Base-by-base conservation (phyloP, 1,140 invertebrate species). In the Caenorhabditis inopinata region DNA sequence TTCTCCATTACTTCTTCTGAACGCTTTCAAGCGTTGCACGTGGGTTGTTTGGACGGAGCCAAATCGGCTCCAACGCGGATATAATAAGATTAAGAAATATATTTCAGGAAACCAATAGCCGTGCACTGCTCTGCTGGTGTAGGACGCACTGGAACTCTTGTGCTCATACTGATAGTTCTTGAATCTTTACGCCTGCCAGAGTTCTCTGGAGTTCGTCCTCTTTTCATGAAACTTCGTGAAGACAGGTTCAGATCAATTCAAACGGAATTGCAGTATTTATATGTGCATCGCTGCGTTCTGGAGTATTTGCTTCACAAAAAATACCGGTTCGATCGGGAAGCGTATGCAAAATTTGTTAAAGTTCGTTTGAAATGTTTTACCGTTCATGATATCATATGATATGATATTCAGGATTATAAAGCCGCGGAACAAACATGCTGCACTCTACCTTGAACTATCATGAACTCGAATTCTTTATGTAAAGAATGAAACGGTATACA, bases 111-210 rank as follows among this genome's bases (percentile, higher is more conserved):
- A 21, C 79, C 79, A 2, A 48, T 80, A 1, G 25, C 77, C 2
- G 35, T 81, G 18, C 79, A 81, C 35, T 81, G 74, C 74, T 81
- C 79, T 5, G 74, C 79, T n/a, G 79, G 79, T 14, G 58, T 81
- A 14, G 79, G 79, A 4, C 25, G 75, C 18, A 76, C 75, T 7
- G 75, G 75, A 23, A 76, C 75, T 21, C 46, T 76, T 0, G 32
- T 42, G 1, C 45, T 76, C 9, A 76, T 76, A 14, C 14, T 53
- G 6, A 47, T 76, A 21, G 18, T 35, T 16, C 46, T 51, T 1
- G 25, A 76, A 16, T 35, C 49, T 21, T n/a, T 76, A 4, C 1
- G 51, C 18, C 23, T 45, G 0, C 29, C 23, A 0, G 35, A 68
- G 42, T 68, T 58, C 32, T 16, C 21, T 46, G 53, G 77, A 29